Evolutionary conservation across 2,113 vertebrate species (phyloP).

Genomic region (Pseudorasbora parva): DNA sequence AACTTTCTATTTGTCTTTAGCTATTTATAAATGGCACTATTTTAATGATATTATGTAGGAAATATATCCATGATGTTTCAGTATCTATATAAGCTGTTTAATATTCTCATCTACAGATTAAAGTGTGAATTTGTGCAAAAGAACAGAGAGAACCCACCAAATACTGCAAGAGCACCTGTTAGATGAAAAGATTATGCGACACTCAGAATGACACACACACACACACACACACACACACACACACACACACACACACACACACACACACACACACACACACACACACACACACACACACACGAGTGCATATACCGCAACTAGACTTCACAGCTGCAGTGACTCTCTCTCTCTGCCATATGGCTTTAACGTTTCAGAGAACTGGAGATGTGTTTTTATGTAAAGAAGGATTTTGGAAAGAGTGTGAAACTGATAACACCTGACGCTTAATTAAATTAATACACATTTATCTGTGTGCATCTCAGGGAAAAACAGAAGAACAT

Average conservation of each 20-base stretch:
- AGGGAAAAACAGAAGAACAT: neutral
- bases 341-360: constrained; percentile 13
- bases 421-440: neutral
- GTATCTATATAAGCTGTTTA: constrained; percentile 2
- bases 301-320: constrained; percentile 16
- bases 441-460: neutral
- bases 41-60: neutral
- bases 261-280: neutral
- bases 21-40: no score
- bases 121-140: constrained; percentile 22
- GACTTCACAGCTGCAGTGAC: constrained; percentile 14
- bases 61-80: neutral
- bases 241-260: neutral
- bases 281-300: neutral
- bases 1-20: no score
- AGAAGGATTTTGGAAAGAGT: neutral
- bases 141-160: constrained; percentile 35
- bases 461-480: no score
- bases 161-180: constrained; percentile 52
- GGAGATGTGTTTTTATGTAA: neutral
- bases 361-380: constrained; percentile 15
- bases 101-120: constrained; percentile 45
- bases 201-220: neutral
- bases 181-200: constrained; percentile 30
- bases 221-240: neutral